phyloP scores from a whole-genome alignment of 1,140 invertebrate genomes.

The Triops longicaudatus region DNA sequence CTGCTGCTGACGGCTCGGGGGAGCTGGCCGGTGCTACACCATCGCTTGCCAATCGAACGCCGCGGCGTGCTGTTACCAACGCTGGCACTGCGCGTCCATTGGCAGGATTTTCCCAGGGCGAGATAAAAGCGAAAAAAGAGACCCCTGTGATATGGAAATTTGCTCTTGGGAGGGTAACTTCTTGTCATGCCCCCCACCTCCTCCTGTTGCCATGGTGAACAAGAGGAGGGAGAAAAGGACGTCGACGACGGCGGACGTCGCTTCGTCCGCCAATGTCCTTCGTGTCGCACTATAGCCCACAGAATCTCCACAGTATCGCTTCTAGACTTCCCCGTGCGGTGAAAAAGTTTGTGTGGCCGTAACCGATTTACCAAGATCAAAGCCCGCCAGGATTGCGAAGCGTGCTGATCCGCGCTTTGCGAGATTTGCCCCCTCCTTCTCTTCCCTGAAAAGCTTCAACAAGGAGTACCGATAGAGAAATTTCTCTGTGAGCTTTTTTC shows the following conservation, averaged over 20 bases:
- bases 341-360: conserved; percentile 3
- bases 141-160: neutral
- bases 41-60: neutral
- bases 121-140: neutral
- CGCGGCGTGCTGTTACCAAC: conserved; percentile 5
- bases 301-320: neutral
- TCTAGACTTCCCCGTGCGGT: neutral
- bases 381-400: neutral
- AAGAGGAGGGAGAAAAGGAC: neutral
- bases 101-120: neutral
- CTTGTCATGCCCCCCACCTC: neutral
- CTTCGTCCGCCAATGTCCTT: neutral
- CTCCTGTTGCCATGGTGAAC: neutral
- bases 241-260: neutral
- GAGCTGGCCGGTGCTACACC: neutral
- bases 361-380: neutral
- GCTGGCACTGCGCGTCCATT: neutral
- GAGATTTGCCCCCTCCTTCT: neutral
- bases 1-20: neutral
- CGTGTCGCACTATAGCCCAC: conserved; percentile 2
- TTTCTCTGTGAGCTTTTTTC: neutral
- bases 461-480: neutral
- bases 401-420: conserved; percentile 4
- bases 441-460: neutral
- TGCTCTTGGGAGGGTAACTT: conserved; percentile 11